Percentiles rank a stretch among this genome's conserved stretches.
Evolutionary conservation across 2,888 invertebrate species (phyloP).

Genomic region (Gari tellinella): DNA sequence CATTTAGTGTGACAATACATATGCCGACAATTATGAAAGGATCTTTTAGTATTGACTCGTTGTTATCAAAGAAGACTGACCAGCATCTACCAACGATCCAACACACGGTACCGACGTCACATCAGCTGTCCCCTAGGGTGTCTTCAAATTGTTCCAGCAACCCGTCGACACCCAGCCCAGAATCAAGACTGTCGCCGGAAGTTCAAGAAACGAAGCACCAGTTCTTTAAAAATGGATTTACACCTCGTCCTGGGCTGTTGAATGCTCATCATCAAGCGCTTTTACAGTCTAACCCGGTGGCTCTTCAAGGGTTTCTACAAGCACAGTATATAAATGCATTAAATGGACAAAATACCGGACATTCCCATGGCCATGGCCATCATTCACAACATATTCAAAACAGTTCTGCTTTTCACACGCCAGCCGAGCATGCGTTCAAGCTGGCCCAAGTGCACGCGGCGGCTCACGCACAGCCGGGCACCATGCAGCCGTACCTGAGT

Average conservation of each 20-base stretch:
- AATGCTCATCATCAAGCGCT: slow-evolving; percentile 67
- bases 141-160: slow-evolving; percentile 70
- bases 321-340: slow-evolving; percentile 65
- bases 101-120: slow-evolving; percentile 14
- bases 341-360: slow-evolving; percentile 58
- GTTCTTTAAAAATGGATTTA: slow-evolving; percentile 57
- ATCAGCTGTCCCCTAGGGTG: slow-evolving; percentile 38
- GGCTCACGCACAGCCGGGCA: slow-evolving; percentile 59
- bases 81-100: slow-evolving; percentile 14
- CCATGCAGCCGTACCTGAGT: slow-evolving; percentile 84
- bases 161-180: slow-evolving; percentile 70
- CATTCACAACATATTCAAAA: slow-evolving; percentile 62
- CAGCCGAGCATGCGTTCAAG: slow-evolving; percentile 79
- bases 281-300: slow-evolving; percentile 60
- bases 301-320: slow-evolving; percentile 64
- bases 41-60: slow-evolving; percentile 95
- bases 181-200: slow-evolving; percentile 67
- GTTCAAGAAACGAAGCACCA: slow-evolving; percentile 43
- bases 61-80: slow-evolving; percentile 88
- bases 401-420: slow-evolving; percentile 80
- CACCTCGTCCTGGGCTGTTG: slow-evolving; percentile 75
- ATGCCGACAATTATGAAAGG: slow-evolving; percentile 65
- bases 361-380: slow-evolving; percentile 39
- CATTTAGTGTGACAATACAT: neutral
- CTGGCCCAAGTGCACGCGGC: slow-evolving; percentile 75